Evolutionary conservation across 2,888 invertebrate species (phyloP), one percentile per base, ranked within the genome.

Genomic region (Amphipyra berbera): DNA sequence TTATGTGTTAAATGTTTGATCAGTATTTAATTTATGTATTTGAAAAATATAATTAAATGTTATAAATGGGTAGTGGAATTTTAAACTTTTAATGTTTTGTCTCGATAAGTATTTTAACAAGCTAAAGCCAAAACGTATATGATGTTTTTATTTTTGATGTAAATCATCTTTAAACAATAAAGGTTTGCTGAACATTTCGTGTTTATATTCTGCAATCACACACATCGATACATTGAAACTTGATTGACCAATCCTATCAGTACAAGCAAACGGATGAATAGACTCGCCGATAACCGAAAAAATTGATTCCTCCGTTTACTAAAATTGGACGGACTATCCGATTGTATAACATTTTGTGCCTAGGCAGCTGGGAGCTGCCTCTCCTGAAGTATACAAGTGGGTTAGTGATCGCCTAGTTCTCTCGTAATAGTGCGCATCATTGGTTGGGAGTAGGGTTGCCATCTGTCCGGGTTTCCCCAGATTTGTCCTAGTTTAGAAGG

Each of bases 1-100:
- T 84, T 88, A 90, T 92, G 86, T 92, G 91, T 93, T 92, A 87
- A 89, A 92, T 92, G 90, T 92, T 91, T 88, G 80, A 90, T 85
- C 90, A 92, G 91, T 92, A 90, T 92, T 94, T 88, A 86, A 71
- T 88, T 87, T 88, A 80, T 88, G 87, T 90, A 89, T 90, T 91
- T 84, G 72, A 84, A 87, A 81, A 74, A 69, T 84, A 75, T 82
- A 87, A 78, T 90, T 86, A 69, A 88, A 89, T 91, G 90, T 91
- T 87, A 85, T 82, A 84, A 80, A 85, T 90, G 88, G 83, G 89
- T 91, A 90, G 93, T 76, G 79, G 74, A 78, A 85, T 89, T 89
- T 88, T 84, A 84, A 80, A 86, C 83, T 85, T 86, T 84, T 68
- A 83, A 89, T 88, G 85, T 89, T 89, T 89, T 90, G 88, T 83